Evolutionary conservation across 2,797 vertebrate genomes (phyloP), one percentile per base, ranked within the genome.

Genomic region (Acanthurus leucopareius): DNA sequence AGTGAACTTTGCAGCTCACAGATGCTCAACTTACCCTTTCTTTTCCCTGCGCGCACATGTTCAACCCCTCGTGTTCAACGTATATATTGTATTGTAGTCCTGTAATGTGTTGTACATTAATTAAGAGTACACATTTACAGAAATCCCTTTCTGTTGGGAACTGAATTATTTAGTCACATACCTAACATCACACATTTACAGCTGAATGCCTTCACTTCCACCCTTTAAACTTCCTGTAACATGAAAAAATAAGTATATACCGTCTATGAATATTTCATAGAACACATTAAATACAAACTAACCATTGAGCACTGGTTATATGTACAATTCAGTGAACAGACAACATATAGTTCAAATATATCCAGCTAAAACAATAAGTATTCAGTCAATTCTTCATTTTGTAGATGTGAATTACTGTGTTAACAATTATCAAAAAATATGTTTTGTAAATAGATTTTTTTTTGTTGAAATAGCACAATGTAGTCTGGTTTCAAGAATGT

Each of bases 151-250:
- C 54, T 71, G 45, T 58, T 62, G 35, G 28, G 25, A 7, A 0
- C 14, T 89, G 48, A 76, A 86, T 85, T 83, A 88, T 86, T 88
- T 15, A 83, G 16, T 22, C 25, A 40, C 35, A 60, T 53, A 64
- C 52, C 53, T 69, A 44, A 48, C 56, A 40, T 56, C 10, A 35
- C 45, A 69, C 52, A 68, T 16, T 66, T 32, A 40, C 57, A 19
- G 66, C 61, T 57, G 32, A 20, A 64, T 38, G 63, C 67, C 52
- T 69, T 44, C 7, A 64, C 40, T 56, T 68, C 48, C n/a, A 61
- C 20, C 57, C 57, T 47, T 75, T n/a, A 68, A 35, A 35, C 32
- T 35, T 35, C 64, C 19, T 25, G 51, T 11, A 22, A 75, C 22
- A 10, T 67, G 62, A 54, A 77, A 22, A 58, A 53, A 28, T 52